Percentiles rank a stretch among this genome's conserved stretches.
Evolutionary conservation across 2,797 vertebrate genomes (phyloP).

Genomic region (Malacoraja senta): DNA sequence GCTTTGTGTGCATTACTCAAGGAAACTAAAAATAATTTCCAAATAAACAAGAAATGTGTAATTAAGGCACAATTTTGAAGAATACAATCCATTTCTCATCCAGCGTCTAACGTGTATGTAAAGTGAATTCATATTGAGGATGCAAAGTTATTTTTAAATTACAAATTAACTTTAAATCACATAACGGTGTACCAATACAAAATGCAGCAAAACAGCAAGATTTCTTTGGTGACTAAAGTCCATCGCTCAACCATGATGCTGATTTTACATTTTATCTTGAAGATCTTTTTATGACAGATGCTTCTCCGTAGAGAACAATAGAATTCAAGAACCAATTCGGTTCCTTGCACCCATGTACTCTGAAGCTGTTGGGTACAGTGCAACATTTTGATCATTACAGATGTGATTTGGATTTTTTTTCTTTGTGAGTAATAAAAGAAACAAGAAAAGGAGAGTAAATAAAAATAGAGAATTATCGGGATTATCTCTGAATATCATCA

Average conservation of each 20-base stretch:
- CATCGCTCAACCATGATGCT: not conserved
- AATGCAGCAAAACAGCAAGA: not conserved
- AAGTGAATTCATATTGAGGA: not conserved
- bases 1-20: slow-evolving; percentile 48
- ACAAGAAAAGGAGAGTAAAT: too few species aligned
- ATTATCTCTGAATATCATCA: slow-evolving; percentile 49
- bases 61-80: slow-evolving; percentile 33
- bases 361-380: not conserved
- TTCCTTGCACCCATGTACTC: not conserved
- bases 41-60: slow-evolving; percentile 40
- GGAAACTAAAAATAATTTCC: slow-evolving; percentile 47
- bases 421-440: not conserved
- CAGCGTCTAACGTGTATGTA: not conserved
- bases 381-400: not conserved
- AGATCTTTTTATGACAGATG: not conserved
- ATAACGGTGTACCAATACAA: not conserved
- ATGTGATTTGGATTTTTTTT: not conserved
- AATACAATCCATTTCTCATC: slow-evolving; percentile 45
- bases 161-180: not conserved
- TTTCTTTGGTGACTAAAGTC: not conserved
- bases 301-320: not conserved
- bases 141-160: not conserved
- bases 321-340: not conserved
- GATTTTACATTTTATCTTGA: not conserved
- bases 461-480: not conserved